Base-by-base conservation (phyloP, 2,888 invertebrate species). In the Drosophila paramelanica region DNA sequence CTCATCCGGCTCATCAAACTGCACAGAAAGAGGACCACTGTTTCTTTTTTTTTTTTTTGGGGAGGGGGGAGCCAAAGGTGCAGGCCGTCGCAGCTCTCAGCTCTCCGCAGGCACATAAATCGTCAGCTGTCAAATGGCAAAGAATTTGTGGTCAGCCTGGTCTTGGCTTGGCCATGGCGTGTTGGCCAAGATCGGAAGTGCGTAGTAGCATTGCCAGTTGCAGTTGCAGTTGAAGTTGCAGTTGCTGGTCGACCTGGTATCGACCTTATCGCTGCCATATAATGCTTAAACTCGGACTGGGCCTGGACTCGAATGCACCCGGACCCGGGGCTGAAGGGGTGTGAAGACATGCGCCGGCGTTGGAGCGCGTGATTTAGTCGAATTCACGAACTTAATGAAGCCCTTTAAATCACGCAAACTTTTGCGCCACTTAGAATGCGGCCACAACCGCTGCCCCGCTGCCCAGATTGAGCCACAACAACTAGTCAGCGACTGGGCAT, bases 381-480 rank as follows among this genome's bases (percentile, higher is more conserved):
- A 92, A 92, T 92, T 92, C 92, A 92, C 92, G 92, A 92, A 91
- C 92, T 92, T 92, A 92, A 92, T 92, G 92, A 92, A 92, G 92
- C 92, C 91, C 92, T 92, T 91, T 91, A 92, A 91, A 92, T 92
- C 92, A 92, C 92, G 92, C 92, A 84, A 89, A 69, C 89, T 89
- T 85, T 85, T 90, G 88, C 88, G 90, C 90, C 89, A 89, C 89
- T 78, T 71, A 72, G 77, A 86, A 74, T 79, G 82, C 67, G 69
- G 67, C 50, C 53, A 36, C 36, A 46, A 52, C 38, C 50, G 39
- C 20, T 23, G 42, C 42, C 49, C 47, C 17, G 45, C 62, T 27
- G 53, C 42, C 61, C 62, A 72, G 78, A 83, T 74, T 82, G 81
- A 83, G 82, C 90, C 81, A 80, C 84, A 84, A 84, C 89, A 89